A percentile compares a stretch with the other conserved stretches of the same genome.
Conservation (phyloP, 2,797 vertebrate genomes). For the Antrozous pallidus region DNA sequence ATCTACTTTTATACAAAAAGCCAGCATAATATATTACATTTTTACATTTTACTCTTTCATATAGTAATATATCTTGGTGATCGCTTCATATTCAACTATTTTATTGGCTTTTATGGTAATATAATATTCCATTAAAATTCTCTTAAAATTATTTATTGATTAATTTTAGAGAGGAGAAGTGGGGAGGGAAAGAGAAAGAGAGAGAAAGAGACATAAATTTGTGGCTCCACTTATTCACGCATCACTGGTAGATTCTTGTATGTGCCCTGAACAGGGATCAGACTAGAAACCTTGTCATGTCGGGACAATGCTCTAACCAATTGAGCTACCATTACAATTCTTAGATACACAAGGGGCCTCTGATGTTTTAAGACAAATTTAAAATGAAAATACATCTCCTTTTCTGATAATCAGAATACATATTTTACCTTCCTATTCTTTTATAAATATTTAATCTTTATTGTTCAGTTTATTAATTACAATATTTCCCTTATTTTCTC, state of each 20-base stretch:
- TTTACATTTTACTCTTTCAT: background rate
- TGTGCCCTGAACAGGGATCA: no score
- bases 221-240: no score
- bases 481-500: no score
- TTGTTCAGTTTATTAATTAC: no score
- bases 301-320: no score
- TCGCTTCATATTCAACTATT: background rate
- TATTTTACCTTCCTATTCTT: constrained; percentile 13
- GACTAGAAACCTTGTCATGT: no score
- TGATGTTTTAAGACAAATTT: constrained; percentile 16
- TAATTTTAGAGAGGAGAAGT: no score
- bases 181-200: no score
- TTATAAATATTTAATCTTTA: no score
- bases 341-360: background rate
- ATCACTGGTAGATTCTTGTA: no score
- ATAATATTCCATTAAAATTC: background rate
- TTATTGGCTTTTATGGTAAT: background rate
- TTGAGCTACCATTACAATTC: background rate
- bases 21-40: background rate
- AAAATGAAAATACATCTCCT: constrained; percentile 16
- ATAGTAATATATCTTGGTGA: background rate
- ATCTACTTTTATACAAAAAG: constrained; percentile 12
- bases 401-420: background rate
- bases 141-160: background rate
- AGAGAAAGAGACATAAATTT: no score